A percentile compares a stretch with the other conserved stretches of the same genome.
phyloP scores from a whole-genome alignment of 2,797 vertebrate genomes.

The Eurystomus glaucurus region DNA sequence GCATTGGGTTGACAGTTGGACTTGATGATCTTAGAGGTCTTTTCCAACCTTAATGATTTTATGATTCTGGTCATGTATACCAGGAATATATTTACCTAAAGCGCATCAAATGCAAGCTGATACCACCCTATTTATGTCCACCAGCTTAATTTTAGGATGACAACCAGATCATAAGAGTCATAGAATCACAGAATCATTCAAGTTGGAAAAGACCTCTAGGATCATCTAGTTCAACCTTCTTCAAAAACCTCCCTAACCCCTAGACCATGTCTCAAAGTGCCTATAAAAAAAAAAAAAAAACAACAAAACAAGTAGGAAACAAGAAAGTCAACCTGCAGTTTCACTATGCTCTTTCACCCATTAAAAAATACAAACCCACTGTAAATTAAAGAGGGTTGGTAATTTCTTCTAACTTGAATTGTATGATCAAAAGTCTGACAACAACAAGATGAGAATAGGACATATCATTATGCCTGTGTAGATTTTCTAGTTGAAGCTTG shows the following conservation, averaged over 20 bases:
- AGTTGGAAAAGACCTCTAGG: too few relatives aligned
- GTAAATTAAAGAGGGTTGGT: not conserved
- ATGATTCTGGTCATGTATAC: accelerated
- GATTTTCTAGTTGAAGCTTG: not conserved
- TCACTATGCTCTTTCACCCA: not conserved
- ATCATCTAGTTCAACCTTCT: too few relatives aligned
- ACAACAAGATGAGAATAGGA: not conserved
- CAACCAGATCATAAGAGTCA: not conserved
- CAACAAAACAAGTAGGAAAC: not conserved
- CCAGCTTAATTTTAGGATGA: not conserved
- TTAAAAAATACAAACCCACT: not conserved
- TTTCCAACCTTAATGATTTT: too few relatives aligned
- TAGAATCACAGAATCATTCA: too few relatives aligned
- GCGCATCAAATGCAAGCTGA: not conserved
- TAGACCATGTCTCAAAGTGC: too few relatives aligned
- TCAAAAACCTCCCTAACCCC: too few relatives aligned
- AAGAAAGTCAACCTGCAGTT: not conserved
- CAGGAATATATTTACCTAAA: not conserved
- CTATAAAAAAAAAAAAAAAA: not conserved
- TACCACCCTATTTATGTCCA: not conserved
- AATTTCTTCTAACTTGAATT: not conserved
- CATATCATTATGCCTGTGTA: accelerated
- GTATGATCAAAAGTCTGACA: not conserved
- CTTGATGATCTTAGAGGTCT: too few relatives aligned
- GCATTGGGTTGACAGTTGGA: too few relatives aligned